Base-by-base conservation (phyloP, 1,140 invertebrate genomes). In the Spodoptera frugiperda region DNA sequence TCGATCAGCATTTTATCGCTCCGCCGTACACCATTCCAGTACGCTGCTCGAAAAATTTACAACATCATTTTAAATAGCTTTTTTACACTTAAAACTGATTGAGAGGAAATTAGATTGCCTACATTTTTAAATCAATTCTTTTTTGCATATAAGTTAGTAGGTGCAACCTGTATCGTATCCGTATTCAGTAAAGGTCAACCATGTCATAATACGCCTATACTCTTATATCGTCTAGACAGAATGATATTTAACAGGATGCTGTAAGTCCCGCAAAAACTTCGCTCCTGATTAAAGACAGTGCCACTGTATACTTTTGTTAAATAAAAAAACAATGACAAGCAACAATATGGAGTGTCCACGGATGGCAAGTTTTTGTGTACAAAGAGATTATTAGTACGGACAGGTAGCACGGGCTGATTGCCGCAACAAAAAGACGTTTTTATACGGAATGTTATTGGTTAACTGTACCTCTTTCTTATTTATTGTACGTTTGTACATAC, bases 1-100 rank as follows among this genome's bases (percentile, higher is more conserved):
- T 67, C 44, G 44, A 67, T 44, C 63, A n/a, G 63, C 44, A 46
- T 67, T 67, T 67, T 67, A 67, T 67, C 12, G 39, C 39, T 15
- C 15, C 63, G 12, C 1, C 44, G 61, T 30, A 39, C 19, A 33
- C 63, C 44, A 67, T 63, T 63, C 15, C 15, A 25, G 19, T 39
- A 39, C 9, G 21, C 17, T 61, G 15, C 4, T 17, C 10, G n/a
- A 44, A 63, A 63, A 63, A 11, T 63, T 15, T 63, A 6, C 11
- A 44, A 63, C 33, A 61, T n/a, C 6, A 10, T 39, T 17, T 33
- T 39, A 33, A 39, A 59, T 6, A 12, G 25, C 4, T 30, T 3
- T 21, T 59, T 30, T 59, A 30, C 25, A 33, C 21, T 55, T 55
- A 53, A 25, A 10, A 39, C 33, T 8, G 3, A 9, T 39, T 39